phyloP scores from a whole-genome alignment of 2,888 invertebrate genomes.

The Dastarcus helophoroides region DNA sequence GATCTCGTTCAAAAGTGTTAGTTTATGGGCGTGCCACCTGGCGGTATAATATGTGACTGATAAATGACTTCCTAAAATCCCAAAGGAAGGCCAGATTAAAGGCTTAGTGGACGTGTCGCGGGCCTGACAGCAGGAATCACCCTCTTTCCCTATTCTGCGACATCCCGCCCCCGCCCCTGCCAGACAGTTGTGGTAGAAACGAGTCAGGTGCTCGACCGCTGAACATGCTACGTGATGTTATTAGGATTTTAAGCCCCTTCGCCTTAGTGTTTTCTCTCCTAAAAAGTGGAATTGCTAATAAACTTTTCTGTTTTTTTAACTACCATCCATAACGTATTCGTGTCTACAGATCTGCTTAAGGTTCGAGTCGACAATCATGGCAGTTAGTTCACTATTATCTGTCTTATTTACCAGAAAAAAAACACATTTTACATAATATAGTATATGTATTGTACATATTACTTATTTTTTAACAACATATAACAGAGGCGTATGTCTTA shows the following conservation, averaged over 20 bases:
- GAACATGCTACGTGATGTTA: conserved; percentile 30
- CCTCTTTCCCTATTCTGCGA: conserved; percentile 14
- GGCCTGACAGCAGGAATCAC: conserved; percentile 30
- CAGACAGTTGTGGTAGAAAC: conserved; percentile 19
- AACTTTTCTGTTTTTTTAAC: no score
- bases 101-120: conserved; percentile 35
- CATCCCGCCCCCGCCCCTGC: conserved; percentile 14
- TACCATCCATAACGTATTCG: no score
- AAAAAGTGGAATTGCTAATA: conserved; percentile 16
- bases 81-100: conserved; percentile 37
- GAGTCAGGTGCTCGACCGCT: conserved; percentile 28
- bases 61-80: conserved; percentile 40
- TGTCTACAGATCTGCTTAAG: no score
- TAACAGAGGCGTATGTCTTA: no score
- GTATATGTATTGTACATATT: no score
- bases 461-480: no score
- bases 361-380: no score
- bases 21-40: conserved; percentile 35
- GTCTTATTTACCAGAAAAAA: no score
- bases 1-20: conserved; percentile 26
- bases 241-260: conserved; percentile 26
- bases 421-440: no score
- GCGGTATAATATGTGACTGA: conserved; percentile 34
- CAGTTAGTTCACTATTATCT: no score
- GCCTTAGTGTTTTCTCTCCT: conserved; percentile 22